These are phyloP conservation scores for Nesometra sesokonis DNA, from an alignment of 35 echinoderm and acorn worm species.

Conservation along the genomic window DNA sequence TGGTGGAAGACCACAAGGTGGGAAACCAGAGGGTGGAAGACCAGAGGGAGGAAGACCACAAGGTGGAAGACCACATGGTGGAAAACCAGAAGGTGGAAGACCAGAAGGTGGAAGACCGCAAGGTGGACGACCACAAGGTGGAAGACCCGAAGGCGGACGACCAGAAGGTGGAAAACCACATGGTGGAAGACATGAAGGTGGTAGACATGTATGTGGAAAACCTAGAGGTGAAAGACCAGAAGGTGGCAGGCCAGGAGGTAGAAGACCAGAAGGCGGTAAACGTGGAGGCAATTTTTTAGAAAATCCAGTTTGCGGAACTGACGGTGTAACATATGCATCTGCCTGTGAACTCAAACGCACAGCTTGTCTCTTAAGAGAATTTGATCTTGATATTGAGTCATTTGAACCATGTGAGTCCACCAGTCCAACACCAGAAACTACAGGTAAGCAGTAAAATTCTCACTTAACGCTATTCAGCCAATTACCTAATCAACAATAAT, in stretches of 20 bases:
- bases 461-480: no score
- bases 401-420: neutral
- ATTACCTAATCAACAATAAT: no score
- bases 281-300: no score
- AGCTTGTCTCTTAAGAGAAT: neutral
- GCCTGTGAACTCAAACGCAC: neutral
- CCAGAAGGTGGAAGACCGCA: neutral
- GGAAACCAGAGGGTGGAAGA: neutral
- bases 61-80: neutral
- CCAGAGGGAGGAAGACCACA: neutral
- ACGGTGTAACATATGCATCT: neutral
- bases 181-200: neutral
- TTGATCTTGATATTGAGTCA: neutral
- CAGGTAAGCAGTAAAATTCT: no score
- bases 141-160: neutral
- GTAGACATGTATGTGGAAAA: neutral
- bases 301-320: neutral
- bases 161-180: neutral
- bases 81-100: neutral
- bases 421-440: neutral
- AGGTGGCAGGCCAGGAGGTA: neutral
- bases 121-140: neutral
- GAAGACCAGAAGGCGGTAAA: neutral
- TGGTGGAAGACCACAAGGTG: neutral
- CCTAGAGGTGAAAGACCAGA: neutral